Evolutionary conservation across 2,113 vertebrate species (phyloP), one percentile per base, ranked within the genome.

Genomic region (Salminus brasiliensis): DNA sequence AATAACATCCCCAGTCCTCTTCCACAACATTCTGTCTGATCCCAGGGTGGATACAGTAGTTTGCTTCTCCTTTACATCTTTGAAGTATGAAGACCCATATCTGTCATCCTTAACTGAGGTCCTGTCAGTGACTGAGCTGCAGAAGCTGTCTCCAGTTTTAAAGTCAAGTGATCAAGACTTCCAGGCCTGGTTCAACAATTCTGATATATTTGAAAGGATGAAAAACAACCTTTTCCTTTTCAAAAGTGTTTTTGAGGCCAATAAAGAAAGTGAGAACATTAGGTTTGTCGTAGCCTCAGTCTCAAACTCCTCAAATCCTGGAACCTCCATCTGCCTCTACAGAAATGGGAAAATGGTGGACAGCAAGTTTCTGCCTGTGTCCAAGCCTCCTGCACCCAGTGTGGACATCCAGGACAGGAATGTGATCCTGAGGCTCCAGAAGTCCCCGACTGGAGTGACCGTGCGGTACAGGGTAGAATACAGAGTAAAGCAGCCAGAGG

Each of bases 41-140:
- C 0, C 77, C 82, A 45, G 27, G 0, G 52, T 16, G 73, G 60
- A 78, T 30, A 23, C 72, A 4, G 71, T 43, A 0, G 23, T 89
- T 21, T 83, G 83, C 29, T 86, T 87, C 36, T 53, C 76, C 3
- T 88, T 87, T 52, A 85, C 88, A 25, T 89, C 85, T 15, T 39
- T 88, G 43, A 43, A n/a, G n/a, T n/a, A 10, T 5, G n/a, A 4
- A 53, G 87, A 90, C 30, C 57, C 62, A 0, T 82, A 73, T n/a
- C 78, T 87, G 39, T 34, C n/a, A 25, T 30, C 7, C 10, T 3
- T 66, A 32, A 3, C 15, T 23, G 11, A 32, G 18, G 70, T 15
- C 13, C 12, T 70, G 0, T 45, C 8, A 0, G 25, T 32, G 30
- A 39, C 18, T 52, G 34, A 16, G 62, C n/a, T n/a, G n/a, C n/a